Evolutionary conservation across 1,140 invertebrate genomes (phyloP), one percentile per base, ranked within the genome.

Genomic region (Sitophilus oryzae): DNA sequence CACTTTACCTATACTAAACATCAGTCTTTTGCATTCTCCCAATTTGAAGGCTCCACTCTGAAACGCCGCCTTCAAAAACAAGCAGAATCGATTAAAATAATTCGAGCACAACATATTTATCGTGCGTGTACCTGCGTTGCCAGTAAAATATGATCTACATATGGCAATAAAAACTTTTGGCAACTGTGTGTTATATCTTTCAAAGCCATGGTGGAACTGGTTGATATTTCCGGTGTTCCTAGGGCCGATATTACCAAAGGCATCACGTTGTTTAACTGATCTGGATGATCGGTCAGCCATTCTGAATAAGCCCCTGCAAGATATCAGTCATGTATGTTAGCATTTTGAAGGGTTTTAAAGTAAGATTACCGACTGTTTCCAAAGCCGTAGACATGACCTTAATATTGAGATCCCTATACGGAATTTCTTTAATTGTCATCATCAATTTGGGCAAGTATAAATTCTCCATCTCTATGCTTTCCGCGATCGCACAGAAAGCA

Each of bases 131-230:
- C 64, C 71, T 82, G 79, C 61, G 82, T 76, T 15, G 83, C 78
- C 35, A 77, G 69, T 1, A 90, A 73, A 40, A 91, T 81, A 51
- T 84, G 79, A 45, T 79, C 79, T 0, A 86, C 85, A 60, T 84
- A 86, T 0, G 86, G 85, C 37, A 79, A 75, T 18, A 95, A 74
- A 65, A 83, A 79, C 3, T 78, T 67, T 52, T 81, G 78, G 67
- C 90, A 93, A 66, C 92, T 89, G 15, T 83, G 74, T 2, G 86
- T 84, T 18, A 95, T 79, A 61, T 93, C 91, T 66, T 91, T 91
- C 0, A 95, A 74, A 2, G 92, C 90, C 71, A 93, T 82, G 9
- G 91, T 93, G 0, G 91, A 89, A 46, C 82, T 77, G 1, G 82
- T 78, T 1, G 86, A 79, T n/a, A 88, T 80, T 14, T 86, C 79